These are phyloP conservation scores for Pseudocheirus occidentalis DNA, from an alignment of 2,797 vertebrate species.

Conservation along the genomic window DNA sequence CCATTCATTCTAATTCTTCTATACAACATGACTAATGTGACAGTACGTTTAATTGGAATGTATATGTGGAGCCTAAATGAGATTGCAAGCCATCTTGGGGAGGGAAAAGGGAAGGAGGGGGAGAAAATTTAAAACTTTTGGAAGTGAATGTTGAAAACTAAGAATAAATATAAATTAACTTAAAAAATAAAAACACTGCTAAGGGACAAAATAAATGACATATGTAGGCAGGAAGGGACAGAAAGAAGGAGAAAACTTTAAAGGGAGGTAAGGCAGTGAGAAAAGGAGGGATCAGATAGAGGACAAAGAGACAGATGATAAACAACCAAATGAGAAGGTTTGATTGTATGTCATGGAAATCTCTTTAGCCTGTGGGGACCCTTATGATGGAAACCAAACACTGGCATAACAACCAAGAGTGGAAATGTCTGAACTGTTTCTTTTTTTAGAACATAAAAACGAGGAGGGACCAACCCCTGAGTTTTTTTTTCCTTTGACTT, in stretches of 20 bases:
- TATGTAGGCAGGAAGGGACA: rapidly evolving
- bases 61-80: too few relatives aligned
- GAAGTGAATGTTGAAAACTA: too few relatives aligned
- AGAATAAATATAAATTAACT: too few relatives aligned
- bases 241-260: background rate
- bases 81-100: too few relatives aligned
- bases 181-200: too few relatives aligned
- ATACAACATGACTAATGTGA: too few relatives aligned
- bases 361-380: rapidly evolving
- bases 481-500: background rate
- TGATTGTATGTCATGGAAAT: background rate
- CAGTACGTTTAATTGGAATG: too few relatives aligned
- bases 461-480: background rate
- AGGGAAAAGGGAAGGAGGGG: too few relatives aligned
- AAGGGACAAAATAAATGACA: too few relatives aligned
- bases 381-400: constrained; percentile 16
- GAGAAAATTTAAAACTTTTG: too few relatives aligned
- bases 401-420: constrained; percentile 4
- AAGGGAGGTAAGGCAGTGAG: background rate
- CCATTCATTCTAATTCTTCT: too few relatives aligned
- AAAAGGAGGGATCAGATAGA: background rate
- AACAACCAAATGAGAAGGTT: background rate
- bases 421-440: background rate
- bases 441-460: background rate
- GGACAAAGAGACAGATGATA: background rate